Base-by-base conservation (phyloP, 2,797 vertebrate genomes). In the Hylomyscus alleni region DNA sequence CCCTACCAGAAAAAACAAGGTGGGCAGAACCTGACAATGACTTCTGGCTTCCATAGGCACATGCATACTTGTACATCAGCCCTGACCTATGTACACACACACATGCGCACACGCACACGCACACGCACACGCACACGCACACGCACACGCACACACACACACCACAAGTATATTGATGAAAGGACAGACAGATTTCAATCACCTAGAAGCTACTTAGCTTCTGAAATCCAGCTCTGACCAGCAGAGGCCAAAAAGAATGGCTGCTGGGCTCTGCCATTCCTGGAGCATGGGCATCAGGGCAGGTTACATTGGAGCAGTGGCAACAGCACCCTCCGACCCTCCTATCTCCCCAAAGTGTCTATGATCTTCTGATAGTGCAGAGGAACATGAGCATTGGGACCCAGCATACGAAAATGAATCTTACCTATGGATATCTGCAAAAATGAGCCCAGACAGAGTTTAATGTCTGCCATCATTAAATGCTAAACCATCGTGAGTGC, bases 241-340 rank as follows among this genome's bases (percentile, higher is more conserved):
- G n/a, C 67, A 37, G 69, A 72, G 69, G n/a, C n/a, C 20, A 20
- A 37, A 72, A 20, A 93, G 34, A 73, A 56, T 13, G 54, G 26
- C n/a, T 34, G 9, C 29, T 7, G 26, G 54, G 62, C 17, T 20
- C 62, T 34, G 14, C 12, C 6, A 0, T 47, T 11, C 13, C 24
- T 0, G 2, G 37, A 60, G 29, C 1, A 0, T 0, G 0, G 17
- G 90, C 12, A 6, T 40, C 3, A 19, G 54, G 8, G 9, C 40
- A 44, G 78, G 69, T 24, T 14, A 44, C 2, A 12, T 1, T n/a
- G 52, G 50, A 31, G 29, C 0, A 0, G 14, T 8, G 2, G 52
- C 24, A 65, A 40, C 0, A 44, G 8, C 2, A 60, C 3, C 20
- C 2, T 31, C 10, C 1, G 69, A 4, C 22, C 14, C 2, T 12